Conservation (phyloP, 2,797 vertebrate species). For the Triplophysa bombifrons region DNA sequence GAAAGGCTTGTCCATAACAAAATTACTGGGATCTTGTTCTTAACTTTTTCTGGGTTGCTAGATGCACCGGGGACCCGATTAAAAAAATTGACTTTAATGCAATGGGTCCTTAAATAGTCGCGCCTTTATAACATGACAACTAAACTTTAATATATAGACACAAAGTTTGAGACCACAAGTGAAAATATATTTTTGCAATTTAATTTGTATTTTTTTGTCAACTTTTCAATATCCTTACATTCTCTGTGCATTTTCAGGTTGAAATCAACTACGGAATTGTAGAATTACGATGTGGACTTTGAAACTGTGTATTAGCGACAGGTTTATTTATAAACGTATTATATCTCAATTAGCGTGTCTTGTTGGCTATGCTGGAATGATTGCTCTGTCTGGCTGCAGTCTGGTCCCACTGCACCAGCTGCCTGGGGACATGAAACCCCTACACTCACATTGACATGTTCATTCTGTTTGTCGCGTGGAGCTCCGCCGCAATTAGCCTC, state of each 20-base stretch:
- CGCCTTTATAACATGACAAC: conserved; percentile 20
- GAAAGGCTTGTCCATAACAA: too few relatives aligned
- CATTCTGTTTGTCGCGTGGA: conserved; percentile 40
- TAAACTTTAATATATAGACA: conserved; percentile 29
- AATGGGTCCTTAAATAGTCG: background rate
- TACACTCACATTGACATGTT: conserved; percentile 49
- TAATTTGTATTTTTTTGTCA: background rate
- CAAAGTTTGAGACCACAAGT: background rate
- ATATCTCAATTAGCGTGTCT: conserved; percentile 59
- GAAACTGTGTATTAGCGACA: conserved; percentile 7
- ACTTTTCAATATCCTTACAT: too few relatives aligned
- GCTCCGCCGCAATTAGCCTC: conserved; percentile 7
- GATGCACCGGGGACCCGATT: too few relatives aligned
- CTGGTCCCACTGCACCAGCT: conserved; percentile 56
- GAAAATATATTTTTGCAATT: too few relatives aligned
- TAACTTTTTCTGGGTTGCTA: too few relatives aligned
- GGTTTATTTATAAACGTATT: conserved; percentile 53
- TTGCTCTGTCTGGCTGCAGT: conserved; percentile 52
- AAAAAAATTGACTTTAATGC: too few relatives aligned
- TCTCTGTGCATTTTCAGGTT: background rate
- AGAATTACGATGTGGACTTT: background rate
- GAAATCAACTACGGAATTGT: background rate
- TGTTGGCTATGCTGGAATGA: conserved; percentile 39
- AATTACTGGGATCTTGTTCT: too few relatives aligned
- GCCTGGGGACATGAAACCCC: conserved; percentile 52